A percentile compares a stretch with the other conserved stretches of the same genome.
These are phyloP conservation scores for Python bivittatus DNA, from an alignment of 2,113 vertebrate genomes.

Conservation along the genomic window DNA sequence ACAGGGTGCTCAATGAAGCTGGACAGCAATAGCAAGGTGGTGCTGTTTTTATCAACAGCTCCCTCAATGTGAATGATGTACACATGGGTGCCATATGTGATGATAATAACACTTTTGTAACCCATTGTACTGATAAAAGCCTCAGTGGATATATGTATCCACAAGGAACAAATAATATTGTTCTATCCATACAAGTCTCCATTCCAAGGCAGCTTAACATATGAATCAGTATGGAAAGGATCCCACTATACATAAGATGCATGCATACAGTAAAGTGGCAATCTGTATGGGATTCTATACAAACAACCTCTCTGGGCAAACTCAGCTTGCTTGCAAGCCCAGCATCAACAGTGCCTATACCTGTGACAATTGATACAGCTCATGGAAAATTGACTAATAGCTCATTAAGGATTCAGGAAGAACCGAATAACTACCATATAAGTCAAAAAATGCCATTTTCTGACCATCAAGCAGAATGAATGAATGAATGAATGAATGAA, in stretches of 20 bases:
- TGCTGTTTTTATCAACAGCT: background rate
- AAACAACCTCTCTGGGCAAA: background rate
- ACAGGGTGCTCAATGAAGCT: background rate
- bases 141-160: background rate
- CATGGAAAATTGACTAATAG: background rate
- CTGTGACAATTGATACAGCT: background rate
- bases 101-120: background rate
- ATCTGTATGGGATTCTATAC: background rate
- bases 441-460: slow-evolving; percentile 40
- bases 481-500: background rate
- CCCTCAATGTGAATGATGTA: background rate
- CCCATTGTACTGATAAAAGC: background rate
- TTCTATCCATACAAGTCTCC: background rate
- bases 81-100: background rate
- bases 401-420: background rate
- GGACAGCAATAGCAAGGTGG: background rate
- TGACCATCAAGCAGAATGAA: slow-evolving; percentile 38
- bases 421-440: background rate
- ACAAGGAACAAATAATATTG: background rate
- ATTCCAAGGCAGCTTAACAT: background rate
- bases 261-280: background rate
- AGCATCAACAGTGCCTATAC: background rate
- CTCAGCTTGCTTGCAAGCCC: background rate
- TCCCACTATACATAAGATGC: background rate
- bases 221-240: background rate